phyloP scores from a whole-genome alignment of 2,113 vertebrate genomes.

The Craseonycteris thonglongyai region DNA sequence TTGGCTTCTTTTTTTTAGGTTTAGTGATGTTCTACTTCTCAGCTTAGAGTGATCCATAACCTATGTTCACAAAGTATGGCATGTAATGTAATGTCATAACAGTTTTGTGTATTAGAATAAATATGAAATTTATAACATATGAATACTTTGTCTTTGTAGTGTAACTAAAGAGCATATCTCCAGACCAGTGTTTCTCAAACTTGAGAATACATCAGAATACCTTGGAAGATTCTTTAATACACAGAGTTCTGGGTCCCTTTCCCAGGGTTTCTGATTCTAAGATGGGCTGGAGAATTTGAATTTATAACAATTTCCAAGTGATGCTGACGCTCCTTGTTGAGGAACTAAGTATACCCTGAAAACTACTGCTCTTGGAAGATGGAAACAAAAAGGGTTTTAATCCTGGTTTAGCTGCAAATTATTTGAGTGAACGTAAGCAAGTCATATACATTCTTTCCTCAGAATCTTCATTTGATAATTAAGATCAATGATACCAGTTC shows the following conservation, averaged over 20 bases:
- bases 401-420: background rate
- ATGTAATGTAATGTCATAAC: background rate
- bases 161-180: background rate
- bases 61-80: background rate
- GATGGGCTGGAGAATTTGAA: background rate
- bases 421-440: background rate
- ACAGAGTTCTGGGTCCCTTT: background rate
- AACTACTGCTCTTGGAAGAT: background rate
- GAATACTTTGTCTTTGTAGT: background rate
- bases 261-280: background rate
- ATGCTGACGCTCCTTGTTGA: background rate
- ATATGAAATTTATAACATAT: background rate
- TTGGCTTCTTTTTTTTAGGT: background rate
- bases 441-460: background rate
- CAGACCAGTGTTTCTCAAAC: background rate
- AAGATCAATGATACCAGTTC: background rate
- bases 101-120: background rate
- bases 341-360: background rate
- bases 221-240: background rate
- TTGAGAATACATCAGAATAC: background rate
- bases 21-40: background rate
- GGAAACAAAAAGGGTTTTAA: background rate
- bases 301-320: constrained; percentile 8
- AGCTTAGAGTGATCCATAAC: background rate
- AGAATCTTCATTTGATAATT: background rate